Base-by-base conservation (phyloP, 2,888 invertebrate genomes). In the Tigriopus californicus region DNA sequence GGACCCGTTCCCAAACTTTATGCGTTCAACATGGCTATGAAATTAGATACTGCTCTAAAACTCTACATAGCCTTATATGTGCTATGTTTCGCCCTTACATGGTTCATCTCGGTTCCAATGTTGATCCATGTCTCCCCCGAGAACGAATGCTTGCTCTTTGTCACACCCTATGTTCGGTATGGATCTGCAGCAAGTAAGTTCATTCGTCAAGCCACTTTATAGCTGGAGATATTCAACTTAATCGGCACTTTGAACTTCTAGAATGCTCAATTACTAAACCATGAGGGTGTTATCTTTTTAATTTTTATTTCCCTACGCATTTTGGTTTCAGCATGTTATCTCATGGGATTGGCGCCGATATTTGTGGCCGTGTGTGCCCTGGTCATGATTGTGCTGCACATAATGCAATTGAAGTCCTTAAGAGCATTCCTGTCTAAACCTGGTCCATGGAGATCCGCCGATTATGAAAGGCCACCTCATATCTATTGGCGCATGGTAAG, bases 51-150 rank as follows among this genome's bases (percentile, higher is more conserved):
- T 20, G 52, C 22, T 8, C n/a, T 51, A 1, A 51, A 51, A 25
- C 24, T 51, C 1, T 51, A 51, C 33, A 25, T 51, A 22, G 15
- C 11, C 18, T 20, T 51, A 24, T 51, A 51, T 25, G 15, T 18
- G 4, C 10, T 51, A 18, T 24, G 22, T 15, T 51, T 51, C 24
- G 15, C 15, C n/a, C 1, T 51, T 1, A 51, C 24, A 15, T 51
- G 52, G 52, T 15, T 51, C 22, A 22, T 51, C 33, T 24, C 33
- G 15, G 22, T 51, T 18, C 52, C 52, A 22, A 51, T 51, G 52
- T 25, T 51, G 52, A 51, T 51, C 24, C 52, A 51, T 51, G 52
- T 51, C 10, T 6, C 22, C 10, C 33, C 52, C n/a, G 15, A 51
- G 10, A 15, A 18, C 15, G 52, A 51, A 25, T 51, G 52, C 22